A percentile compares a stretch with the other conserved stretches of the same genome.
phyloP scores from a whole-genome alignment of 2,797 vertebrate species.

The Hippopotamyrus pictus region DNA sequence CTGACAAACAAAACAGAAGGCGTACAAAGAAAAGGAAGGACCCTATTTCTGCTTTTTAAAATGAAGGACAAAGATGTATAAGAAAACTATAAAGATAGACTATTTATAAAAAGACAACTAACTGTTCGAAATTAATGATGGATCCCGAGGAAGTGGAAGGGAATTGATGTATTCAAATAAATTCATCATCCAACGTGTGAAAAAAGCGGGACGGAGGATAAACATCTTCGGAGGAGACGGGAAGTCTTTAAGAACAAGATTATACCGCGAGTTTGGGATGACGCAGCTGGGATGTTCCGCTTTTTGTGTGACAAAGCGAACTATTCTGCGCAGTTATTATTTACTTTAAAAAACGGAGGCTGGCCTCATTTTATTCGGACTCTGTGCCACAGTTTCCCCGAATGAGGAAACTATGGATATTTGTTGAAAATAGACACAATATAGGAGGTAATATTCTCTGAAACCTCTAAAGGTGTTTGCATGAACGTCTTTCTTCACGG shows the following conservation, averaged over 20 bases:
- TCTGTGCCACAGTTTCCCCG: conserved; percentile 68
- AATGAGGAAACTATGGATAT: conserved; percentile 62
- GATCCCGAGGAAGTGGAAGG: conserved; percentile 31
- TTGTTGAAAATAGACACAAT: conserved; percentile 47
- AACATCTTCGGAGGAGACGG: neutral
- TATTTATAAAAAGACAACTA: conserved; percentile 64
- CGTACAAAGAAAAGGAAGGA: conserved; percentile 48
- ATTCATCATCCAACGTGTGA: conserved; percentile 19
- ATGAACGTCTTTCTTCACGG: conserved; percentile 70
- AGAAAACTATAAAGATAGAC: conserved; percentile 56
- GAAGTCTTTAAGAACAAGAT: conserved; percentile 26
- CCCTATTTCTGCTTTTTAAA: conserved; percentile 63
- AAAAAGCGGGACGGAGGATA: conserved; percentile 1
- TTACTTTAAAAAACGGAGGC: conserved; percentile 82
- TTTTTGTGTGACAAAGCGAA: conserved; percentile 85
- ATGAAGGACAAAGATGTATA: conserved; percentile 60
- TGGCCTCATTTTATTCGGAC: conserved; percentile 87
- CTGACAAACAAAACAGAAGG: conserved; percentile 27
- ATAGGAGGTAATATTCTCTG: conserved; percentile 37
- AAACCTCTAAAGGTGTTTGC: conserved; percentile 67
- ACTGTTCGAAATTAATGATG: conserved; percentile 48
- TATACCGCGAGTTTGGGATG: conserved; percentile 28
- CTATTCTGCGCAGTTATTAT: conserved; percentile 80
- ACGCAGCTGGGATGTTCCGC: conserved; percentile 83
- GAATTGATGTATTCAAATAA: conserved; percentile 32